Base-by-base conservation (phyloP, 1,140 invertebrate species). In the Oncopeltus fasciatus region DNA sequence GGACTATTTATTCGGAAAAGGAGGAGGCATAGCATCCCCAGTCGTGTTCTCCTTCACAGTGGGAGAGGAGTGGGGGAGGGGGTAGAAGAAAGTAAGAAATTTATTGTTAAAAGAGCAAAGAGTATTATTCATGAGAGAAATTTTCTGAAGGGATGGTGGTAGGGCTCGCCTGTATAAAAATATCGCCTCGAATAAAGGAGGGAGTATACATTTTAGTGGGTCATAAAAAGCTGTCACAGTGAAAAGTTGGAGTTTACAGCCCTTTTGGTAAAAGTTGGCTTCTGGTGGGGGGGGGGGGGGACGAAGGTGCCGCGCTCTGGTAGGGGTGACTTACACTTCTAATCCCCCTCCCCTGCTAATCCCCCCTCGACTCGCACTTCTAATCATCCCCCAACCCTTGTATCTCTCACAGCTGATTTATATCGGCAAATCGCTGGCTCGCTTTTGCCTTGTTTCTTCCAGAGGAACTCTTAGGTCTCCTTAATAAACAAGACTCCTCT, bases 91-190 rank as follows among this genome's bases (percentile, higher is more conserved):
- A 26, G 49, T 53, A 53, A 53, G 49, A 53, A 38, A 53, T 53
- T 53, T 53, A 53, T 53, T 53, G 49, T 53, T 53, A 53, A 53
- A 53, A 53, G 49, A 53, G 49, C 49, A 53, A 53, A 53, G 49
- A 53, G 49, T 53, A 53, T 59, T 59, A 59, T 59, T 59, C 58
- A 59, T 59, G 58, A 59, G 58, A 44, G 20, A 59, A 59, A 59
- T 59, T 59, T 59, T 59, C 58, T 53, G 49, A 53, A 53, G 49
- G 49, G 49, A 53, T 18, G 24, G 2, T 9, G 5, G 49, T 4
- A 27, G 53, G 5, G 49, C 4, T 5, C 14, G 14, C 14, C 16
- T 31, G 58, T 59, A 59, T 59, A 59, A 59, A 59, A 59, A 59
- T 59, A 59, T 59, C 29, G 27, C 38, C 58, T 14, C 2, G 58